These are phyloP conservation scores for Tragelaphus scriptus DNA, from an alignment of 2,113 vertebrate species.

Conservation along the genomic window DNA sequence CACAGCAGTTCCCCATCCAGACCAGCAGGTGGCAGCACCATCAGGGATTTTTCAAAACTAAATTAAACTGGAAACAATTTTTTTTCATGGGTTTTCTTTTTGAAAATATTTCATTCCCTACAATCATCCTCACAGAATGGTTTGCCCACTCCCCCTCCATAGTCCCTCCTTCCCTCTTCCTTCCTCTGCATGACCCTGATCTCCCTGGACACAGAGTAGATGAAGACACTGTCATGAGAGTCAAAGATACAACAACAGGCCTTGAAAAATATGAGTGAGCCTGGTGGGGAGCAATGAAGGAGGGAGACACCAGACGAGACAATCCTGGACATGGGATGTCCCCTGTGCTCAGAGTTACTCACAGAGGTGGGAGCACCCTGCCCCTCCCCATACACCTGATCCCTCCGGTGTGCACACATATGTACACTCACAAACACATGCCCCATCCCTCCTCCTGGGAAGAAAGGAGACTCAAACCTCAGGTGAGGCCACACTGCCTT, in stretches of 20 bases:
- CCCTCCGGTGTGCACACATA: rapidly evolving
- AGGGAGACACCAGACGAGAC: not conserved
- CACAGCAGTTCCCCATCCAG: not conserved
- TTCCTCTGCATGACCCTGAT: not conserved
- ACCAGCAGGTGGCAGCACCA: slow-evolving; percentile 62
- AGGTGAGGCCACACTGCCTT: not conserved
- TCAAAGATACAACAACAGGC: not conserved
- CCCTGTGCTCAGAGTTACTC: not conserved
- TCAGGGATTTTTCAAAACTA: slow-evolving; percentile 45
- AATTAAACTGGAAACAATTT: slow-evolving; percentile 32
- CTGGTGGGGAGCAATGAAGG: not conserved
- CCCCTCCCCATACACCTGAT: not conserved
- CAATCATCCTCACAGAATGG: slow-evolving; percentile 44
- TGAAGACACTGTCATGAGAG: not conserved
- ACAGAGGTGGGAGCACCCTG: not conserved
- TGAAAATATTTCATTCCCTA: slow-evolving; percentile 61
- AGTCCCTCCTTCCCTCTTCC: not conserved
- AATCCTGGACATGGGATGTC: not conserved
- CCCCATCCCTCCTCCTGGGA: not conserved
- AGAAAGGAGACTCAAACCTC: not conserved
- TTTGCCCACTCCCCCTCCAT: not conserved
- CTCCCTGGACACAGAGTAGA: not conserved
- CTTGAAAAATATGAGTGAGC: slow-evolving; percentile 60
- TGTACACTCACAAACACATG: rapidly evolving
- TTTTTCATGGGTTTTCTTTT: slow-evolving; percentile 52